phyloP scores from a whole-genome alignment of 1,140 invertebrate genomes.

The Neotoxoptera formosana region DNA sequence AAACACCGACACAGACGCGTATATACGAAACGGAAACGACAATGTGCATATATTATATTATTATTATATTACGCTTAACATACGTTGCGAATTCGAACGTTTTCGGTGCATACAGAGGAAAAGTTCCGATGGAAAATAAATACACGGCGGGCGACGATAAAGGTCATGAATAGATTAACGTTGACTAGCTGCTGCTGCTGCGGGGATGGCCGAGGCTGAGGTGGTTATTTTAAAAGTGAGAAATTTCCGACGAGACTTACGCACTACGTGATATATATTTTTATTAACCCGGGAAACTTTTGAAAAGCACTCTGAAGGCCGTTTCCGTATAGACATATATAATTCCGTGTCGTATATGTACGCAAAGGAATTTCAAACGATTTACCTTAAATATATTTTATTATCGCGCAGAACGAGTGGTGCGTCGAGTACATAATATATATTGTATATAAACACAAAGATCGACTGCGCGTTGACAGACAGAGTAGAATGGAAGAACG shows the following conservation, averaged over 20 bases:
- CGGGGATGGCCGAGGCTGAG: too few species aligned
- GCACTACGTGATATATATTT: conserved; percentile 28
- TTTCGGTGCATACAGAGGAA: not conserved
- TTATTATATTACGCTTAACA: not conserved
- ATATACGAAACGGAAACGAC: not conserved
- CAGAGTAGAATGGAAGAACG: not conserved
- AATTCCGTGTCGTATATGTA: not conserved
- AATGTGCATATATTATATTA: too few species aligned
- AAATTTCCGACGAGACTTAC: not conserved
- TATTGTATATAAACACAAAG: too few species aligned
- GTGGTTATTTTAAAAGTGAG: not conserved
- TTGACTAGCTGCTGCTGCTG: not conserved
- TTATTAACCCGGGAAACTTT: not conserved
- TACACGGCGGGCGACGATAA: not conserved
- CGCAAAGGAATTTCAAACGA: conserved; percentile 16
- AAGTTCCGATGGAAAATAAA: not conserved
- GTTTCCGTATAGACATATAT: not conserved
- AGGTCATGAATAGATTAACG: conserved; percentile 27
- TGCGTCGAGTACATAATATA: not conserved
- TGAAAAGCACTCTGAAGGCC: conserved; percentile 4
- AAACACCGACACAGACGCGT: not conserved
- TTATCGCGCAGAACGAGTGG: not conserved
- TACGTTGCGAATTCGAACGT: conserved; percentile 5
- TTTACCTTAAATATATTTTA: conserved; percentile 21
- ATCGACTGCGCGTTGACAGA: not conserved